Evolutionary conservation across 2,113 vertebrate genomes (phyloP), one percentile per base, ranked within the genome.

Genomic region (Equus przewalskii): DNA sequence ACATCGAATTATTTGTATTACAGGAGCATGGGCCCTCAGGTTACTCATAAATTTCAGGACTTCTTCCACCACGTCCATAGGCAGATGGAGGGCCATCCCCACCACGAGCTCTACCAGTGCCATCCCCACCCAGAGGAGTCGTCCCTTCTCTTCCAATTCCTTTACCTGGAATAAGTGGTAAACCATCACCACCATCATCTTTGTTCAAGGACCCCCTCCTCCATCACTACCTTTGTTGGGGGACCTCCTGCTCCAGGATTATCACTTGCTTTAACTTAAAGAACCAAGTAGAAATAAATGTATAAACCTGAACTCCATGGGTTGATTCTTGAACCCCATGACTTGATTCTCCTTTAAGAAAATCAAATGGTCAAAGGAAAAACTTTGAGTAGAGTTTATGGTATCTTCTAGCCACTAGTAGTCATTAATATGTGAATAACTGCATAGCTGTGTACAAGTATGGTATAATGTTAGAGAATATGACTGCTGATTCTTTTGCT

Each of bases 321-420:
- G 7, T 8, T 93, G 49, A 58, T 56, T 92, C 49, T 81, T 95
- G 24, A 85, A 60, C 7, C 46, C 13, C 26, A 85, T 15, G 19
- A 72, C 8, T 19, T 44, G 49, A 65, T 98, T 98, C 0, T 88
- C 99, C 7, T 99, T 99, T 99, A 99, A 99, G 98, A 99, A 99
- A 97, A 99, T 99, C 97, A 99, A 99, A 98, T 99, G 99, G 99
- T 99, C 98, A 21, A 99, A 99, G 99, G 99, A 99, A 99, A 91
- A 67, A 78, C 12, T 41, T 49, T 70, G 13, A n/a, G 30, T 75
- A 69, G 49, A 14, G 51, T 82, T 51, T 41, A 6, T 64, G 26
- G 13, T 46, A 30, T 54, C 11, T 83, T 24, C 6, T 49, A n/a
- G 44, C 24, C 28, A 49, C 51, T 51, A 22, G 78, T 30, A 22